A percentile compares a stretch with the other conserved stretches of the same genome.
phyloP scores from a whole-genome alignment of 2,797 vertebrate species.

The Mus caroli region DNA sequence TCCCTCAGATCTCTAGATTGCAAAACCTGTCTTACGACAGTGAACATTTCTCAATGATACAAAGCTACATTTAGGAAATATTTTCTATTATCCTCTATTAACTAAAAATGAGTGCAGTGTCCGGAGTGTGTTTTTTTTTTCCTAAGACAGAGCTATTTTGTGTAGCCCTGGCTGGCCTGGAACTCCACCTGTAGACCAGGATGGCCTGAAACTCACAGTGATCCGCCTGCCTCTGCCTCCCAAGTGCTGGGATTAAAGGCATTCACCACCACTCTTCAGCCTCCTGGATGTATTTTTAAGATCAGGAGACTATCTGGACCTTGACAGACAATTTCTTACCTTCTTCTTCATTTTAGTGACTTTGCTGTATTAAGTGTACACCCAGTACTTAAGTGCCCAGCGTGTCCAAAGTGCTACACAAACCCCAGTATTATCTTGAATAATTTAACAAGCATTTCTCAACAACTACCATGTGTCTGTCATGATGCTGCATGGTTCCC shows the following conservation, averaged over 20 bases:
- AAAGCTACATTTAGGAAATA: not conserved
- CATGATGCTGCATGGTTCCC: not conserved
- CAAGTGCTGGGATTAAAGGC: not conserved
- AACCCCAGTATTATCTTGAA: slow-evolving; percentile 7
- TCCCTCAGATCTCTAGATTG: not conserved
- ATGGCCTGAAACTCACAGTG: not conserved
- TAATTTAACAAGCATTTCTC: slow-evolving; percentile 30
- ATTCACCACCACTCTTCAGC: not conserved
- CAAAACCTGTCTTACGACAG: not conserved
- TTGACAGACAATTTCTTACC: not conserved
- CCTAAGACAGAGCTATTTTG: not conserved
- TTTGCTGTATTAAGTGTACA: not conserved
- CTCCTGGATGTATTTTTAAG: slow-evolving; percentile 27
- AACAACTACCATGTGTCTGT: not conserved
- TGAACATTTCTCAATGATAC: not conserved
- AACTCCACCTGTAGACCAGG: not conserved
- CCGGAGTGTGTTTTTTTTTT: not conserved
- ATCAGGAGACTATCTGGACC: not conserved
- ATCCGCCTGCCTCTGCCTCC: not conserved
- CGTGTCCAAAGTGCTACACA: not conserved
- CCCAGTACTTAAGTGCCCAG: not conserved
- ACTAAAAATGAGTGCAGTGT: slow-evolving; percentile 29
- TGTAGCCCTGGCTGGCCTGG: not conserved
- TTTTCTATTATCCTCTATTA: slow-evolving; percentile 16
- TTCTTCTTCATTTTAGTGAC: not conserved